Evolutionary conservation across 64 coral and sea anemone genomes (phyloP).

Genomic region (Pocillopora verrucosa): DNA sequence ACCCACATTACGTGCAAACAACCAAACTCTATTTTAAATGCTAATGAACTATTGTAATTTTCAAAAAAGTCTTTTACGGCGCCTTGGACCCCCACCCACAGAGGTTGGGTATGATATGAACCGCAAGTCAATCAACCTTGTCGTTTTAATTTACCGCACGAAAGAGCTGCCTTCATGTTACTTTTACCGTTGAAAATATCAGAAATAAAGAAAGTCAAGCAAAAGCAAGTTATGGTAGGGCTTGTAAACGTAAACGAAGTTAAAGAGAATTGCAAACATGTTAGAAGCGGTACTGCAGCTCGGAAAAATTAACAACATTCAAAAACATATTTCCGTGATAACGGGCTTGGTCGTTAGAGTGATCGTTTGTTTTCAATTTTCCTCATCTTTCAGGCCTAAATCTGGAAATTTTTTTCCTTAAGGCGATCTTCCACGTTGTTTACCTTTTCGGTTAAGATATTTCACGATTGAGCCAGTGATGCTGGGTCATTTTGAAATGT

Average conservation of each 20-base stretch:
- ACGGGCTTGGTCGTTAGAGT: neutral
- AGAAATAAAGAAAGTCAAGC: neutral
- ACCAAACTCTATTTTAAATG: neutral
- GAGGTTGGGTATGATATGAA: neutral
- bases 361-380: neutral
- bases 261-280: neutral
- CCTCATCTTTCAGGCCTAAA: neutral
- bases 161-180: neutral
- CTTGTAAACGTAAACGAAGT: neutral
- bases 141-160: slow-evolving; percentile 38
- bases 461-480: no score
- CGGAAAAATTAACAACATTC: neutral
- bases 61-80: neutral
- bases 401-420: neutral
- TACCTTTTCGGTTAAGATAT: no score
- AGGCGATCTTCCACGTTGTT: neutral
- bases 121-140: slow-evolving; percentile 19
- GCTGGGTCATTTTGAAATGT: no score
- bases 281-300: neutral
- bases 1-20: neutral
- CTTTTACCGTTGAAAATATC: neutral
- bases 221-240: neutral
- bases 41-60: neutral
- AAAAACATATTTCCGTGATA: neutral
- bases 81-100: neutral